Conservation (phyloP, 1,140 invertebrate genomes). For the Spodoptera litura region DNA sequence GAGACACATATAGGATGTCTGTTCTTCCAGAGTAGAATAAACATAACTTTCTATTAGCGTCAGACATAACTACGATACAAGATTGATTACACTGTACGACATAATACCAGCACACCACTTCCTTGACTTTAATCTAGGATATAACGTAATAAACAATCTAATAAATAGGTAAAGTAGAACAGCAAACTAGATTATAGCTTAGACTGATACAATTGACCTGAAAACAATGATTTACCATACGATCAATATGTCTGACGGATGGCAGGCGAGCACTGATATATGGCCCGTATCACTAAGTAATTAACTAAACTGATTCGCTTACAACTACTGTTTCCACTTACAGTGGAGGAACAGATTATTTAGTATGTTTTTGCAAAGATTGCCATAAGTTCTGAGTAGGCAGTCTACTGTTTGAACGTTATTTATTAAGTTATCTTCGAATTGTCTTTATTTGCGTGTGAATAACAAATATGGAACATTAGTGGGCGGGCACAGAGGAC, state of each 20-base stretch:
- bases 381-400: too few relatives aligned
- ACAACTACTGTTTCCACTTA: neutral
- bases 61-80: too few relatives aligned
- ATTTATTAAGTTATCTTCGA: too few relatives aligned
- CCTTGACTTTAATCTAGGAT: neutral
- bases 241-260: neutral
- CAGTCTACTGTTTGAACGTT: too few relatives aligned
- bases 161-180: neutral
- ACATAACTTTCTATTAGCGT: too few relatives aligned
- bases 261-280: neutral
- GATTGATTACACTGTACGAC: too few relatives aligned
- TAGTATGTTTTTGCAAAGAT: neutral
- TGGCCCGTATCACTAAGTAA: neutral
- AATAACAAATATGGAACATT: too few relatives aligned
- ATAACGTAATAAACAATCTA: neutral
- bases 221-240: neutral
- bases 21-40: too few relatives aligned
- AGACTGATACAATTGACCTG: neutral
- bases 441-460: too few relatives aligned
- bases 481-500: too few relatives aligned
- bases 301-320: neutral
- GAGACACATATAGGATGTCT: too few relatives aligned
- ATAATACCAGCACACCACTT: neutral
- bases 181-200: too few relatives aligned
- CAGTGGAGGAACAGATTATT: neutral